These are phyloP conservation scores for Cephalopholis sonnerati DNA, from an alignment of 2,113 vertebrate species.

Conservation along the genomic window DNA sequence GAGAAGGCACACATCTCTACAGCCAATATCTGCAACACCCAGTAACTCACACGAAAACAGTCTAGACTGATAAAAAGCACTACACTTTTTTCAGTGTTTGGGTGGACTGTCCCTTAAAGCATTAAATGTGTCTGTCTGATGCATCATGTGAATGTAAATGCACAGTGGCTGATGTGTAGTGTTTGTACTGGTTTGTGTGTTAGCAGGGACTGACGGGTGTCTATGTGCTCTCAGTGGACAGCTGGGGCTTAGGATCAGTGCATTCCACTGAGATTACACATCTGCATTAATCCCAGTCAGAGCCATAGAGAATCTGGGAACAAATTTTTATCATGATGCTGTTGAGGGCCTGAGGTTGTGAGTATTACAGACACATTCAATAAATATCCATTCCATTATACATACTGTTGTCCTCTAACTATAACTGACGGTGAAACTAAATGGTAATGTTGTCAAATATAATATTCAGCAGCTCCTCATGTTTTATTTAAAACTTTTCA, in stretches of 20 bases:
- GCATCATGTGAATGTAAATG: constrained; percentile 27
- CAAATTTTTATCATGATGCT: constrained; percentile 69
- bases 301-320: constrained; percentile 57
- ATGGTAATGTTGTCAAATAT: neutral
- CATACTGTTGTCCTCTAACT: constrained; percentile 7
- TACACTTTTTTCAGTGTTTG: too few species aligned
- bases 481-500: neutral
- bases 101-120: too few species aligned
- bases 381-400: constrained; percentile 36
- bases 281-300: constrained; percentile 77
- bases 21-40: too few species aligned
- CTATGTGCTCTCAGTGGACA: constrained; percentile 62
- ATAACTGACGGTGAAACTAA: neutral
- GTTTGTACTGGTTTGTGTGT: constrained; percentile 32
- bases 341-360: constrained; percentile 28
- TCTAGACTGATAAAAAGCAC: too few species aligned
- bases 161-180: constrained; percentile 3
- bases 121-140: constrained; percentile 2
- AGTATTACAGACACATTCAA: constrained; percentile 38
- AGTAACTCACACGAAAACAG: too few species aligned
- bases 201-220: constrained; percentile 40
- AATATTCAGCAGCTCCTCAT: neutral
- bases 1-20: too few species aligned
- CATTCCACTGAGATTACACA: constrained; percentile 83
- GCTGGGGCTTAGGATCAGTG: constrained; percentile 64